Conservation (phyloP, 2,113 vertebrate species). For the Meleagris gallopavo region DNA sequence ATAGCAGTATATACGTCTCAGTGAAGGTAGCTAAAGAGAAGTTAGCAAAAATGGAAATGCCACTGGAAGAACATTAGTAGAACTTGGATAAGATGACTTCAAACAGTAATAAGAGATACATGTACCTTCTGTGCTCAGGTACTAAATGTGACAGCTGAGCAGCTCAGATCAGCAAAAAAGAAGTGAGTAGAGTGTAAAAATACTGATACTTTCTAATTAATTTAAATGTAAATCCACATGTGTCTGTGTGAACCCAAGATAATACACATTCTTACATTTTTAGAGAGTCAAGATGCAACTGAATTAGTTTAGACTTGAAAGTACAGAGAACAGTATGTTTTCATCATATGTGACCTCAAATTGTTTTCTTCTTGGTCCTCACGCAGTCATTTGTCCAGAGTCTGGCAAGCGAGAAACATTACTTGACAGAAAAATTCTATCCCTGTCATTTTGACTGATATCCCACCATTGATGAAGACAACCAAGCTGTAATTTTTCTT, state of each 20-base stretch:
- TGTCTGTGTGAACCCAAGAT: neutral
- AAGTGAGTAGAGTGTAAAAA: neutral
- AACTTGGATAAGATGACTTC: neutral
- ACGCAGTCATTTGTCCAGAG: neutral
- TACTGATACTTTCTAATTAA: neutral
- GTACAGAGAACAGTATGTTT: neutral
- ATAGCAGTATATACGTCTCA: neutral
- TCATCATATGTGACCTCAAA: neutral
- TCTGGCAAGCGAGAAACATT: neutral
- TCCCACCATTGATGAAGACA: neutral
- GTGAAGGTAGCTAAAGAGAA: neutral
- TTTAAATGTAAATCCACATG: neutral
- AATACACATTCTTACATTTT: neutral
- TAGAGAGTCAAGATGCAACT: neutral
- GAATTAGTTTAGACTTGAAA: neutral
- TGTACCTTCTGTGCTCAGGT: neutral
- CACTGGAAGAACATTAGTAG: neutral
- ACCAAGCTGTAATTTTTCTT: constrained; percentile 18
- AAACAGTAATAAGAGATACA: fast-evolving
- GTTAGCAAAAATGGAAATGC: neutral
- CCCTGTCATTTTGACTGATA: constrained; percentile 37
- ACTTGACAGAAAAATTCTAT: neutral
- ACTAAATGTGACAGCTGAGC: neutral
- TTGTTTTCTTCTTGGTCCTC: neutral
- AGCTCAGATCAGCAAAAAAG: neutral